Conservation (phyloP, 2,888 invertebrate species). For the Zelleria hepariella region DNA sequence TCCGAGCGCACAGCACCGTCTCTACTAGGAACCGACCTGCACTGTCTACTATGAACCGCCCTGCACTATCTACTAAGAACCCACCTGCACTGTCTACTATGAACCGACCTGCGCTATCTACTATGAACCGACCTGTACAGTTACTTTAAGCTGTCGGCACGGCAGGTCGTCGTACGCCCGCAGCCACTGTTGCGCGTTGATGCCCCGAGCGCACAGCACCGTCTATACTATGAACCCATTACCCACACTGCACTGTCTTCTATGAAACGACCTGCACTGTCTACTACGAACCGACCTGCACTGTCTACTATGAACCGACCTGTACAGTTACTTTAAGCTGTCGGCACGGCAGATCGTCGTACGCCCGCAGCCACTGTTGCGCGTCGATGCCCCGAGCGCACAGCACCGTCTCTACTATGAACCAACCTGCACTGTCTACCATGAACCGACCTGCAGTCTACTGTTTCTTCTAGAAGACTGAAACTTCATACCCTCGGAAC, state of each 20-base stretch:
- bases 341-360: slow-evolving; percentile 88
- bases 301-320: slow-evolving; percentile 53
- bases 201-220: slow-evolving; percentile 85
- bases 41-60: too few species aligned
- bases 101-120: too few species aligned
- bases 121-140: slow-evolving; percentile 76
- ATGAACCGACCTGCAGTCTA: not conserved
- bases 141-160: slow-evolving; percentile 89
- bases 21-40: slow-evolving; percentile 96
- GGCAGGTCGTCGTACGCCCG: slow-evolving; percentile 87
- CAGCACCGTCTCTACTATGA: slow-evolving; percentile 93
- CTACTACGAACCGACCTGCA: too few species aligned
- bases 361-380: slow-evolving; percentile 84
- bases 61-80: too few species aligned
- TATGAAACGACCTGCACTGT: too few species aligned
- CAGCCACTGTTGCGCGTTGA: slow-evolving; percentile 86
- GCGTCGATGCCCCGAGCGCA: slow-evolving; percentile 85
- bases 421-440: slow-evolving; percentile 89
- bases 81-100: too few species aligned
- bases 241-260: too few species aligned
- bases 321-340: slow-evolving; percentile 90
- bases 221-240: slow-evolving; percentile 94
- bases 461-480: slow-evolving; percentile 83
- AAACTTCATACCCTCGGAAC: slow-evolving; percentile 95
- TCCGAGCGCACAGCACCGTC: slow-evolving; percentile 85